These are phyloP conservation scores for Halcyon malimbica DNA, from an alignment of 2,113 vertebrate genomes.

Conservation along the genomic window DNA sequence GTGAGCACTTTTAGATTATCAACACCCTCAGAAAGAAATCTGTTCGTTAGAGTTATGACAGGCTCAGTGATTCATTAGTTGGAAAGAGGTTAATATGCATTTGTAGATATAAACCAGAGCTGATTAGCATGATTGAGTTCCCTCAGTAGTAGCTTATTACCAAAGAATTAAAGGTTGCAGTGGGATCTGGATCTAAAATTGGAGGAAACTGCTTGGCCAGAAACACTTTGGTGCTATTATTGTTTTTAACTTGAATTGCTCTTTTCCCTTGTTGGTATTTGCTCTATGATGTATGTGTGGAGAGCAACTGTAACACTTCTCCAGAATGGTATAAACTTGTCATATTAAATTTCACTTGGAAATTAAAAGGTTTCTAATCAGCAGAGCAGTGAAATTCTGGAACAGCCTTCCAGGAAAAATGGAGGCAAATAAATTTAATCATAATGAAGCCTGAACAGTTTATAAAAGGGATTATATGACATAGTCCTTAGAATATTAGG, in stretches of 20 bases:
- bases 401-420: conserved; percentile 37
- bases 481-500: background rate
- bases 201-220: conserved; percentile 23
- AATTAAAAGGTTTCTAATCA: conserved; percentile 66
- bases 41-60: conserved; percentile 17
- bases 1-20: background rate
- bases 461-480: conserved; percentile 57
- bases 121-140: conserved; percentile 10
- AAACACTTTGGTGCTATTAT: background rate
- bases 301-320: conserved; percentile 44
- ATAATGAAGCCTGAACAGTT: conserved; percentile 53
- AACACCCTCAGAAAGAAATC: conserved; percentile 6
- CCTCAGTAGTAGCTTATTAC: conserved; percentile 47
- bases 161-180: conserved; percentile 54
- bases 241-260: conserved; percentile 29
- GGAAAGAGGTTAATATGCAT: conserved; percentile 6
- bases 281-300: background rate
- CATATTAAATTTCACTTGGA: conserved; percentile 55
- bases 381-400: background rate
- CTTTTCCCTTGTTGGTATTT: conserved; percentile 62
- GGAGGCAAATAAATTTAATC: conserved; percentile 34
- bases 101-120: conserved; percentile 53
- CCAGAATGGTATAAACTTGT: conserved; percentile 48
- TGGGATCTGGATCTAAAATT: conserved; percentile 56
- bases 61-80: conserved; percentile 15